Conservation (phyloP, 2,888 invertebrate genomes). For the Athrips mouffetella region DNA sequence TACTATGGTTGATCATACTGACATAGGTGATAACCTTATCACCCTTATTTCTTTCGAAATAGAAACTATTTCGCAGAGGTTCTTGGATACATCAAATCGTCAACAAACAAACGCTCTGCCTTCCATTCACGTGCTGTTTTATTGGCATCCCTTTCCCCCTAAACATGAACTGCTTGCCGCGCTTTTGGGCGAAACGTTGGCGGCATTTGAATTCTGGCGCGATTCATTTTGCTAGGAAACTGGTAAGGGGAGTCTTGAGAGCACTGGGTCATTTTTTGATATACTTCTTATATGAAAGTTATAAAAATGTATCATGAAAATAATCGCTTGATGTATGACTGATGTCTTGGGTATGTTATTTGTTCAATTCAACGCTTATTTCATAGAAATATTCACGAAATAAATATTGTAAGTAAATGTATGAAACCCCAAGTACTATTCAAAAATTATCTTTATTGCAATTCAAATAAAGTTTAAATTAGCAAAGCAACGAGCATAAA, state of each 20-base stretch:
- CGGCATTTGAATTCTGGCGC: constrained; percentile 75
- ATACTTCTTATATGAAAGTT: constrained; percentile 63
- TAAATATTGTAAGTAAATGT: constrained; percentile 65
- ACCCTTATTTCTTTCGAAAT: constrained; percentile 62
- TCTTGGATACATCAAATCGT: constrained; percentile 66
- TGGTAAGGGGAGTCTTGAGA: constrained; percentile 59
- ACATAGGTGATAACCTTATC: constrained; percentile 53
- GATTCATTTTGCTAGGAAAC: constrained; percentile 67
- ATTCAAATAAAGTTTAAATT: constrained; percentile 35
- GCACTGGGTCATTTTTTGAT: constrained; percentile 70
- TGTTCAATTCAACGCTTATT: constrained; percentile 39
- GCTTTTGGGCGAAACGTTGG: constrained; percentile 73
- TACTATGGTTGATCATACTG: too few species aligned
- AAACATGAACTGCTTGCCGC: constrained; percentile 58
- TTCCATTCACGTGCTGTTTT: constrained; percentile 69
- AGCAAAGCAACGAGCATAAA: constrained; percentile 20
- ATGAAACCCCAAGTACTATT: constrained; percentile 35
- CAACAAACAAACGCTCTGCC: constrained; percentile 71
- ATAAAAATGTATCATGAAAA: constrained; percentile 43
- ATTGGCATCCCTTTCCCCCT: constrained; percentile 74
- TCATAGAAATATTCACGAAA: constrained; percentile 46
- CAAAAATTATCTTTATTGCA: constrained; percentile 26
- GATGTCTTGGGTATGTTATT: constrained; percentile 34
- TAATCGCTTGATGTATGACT: constrained; percentile 33
- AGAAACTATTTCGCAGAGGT: constrained; percentile 67